Base-by-base conservation (phyloP, 2,888 invertebrate species). In the Meghimatium bilineatum region DNA sequence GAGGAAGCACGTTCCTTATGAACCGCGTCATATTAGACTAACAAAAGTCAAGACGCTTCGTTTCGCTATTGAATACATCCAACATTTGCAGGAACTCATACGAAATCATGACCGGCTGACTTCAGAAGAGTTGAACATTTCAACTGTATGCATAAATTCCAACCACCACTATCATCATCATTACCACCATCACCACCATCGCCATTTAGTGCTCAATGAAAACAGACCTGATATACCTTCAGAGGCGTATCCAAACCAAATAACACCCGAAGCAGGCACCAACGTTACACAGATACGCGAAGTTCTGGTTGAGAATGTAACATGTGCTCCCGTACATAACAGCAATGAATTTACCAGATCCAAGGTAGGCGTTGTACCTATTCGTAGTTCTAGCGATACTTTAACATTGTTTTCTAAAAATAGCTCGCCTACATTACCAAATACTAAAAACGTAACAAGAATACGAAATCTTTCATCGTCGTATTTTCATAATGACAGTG, bases 41-140 rank as follows among this genome's bases (percentile, higher is more conserved):
- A 95, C 95, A 87, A 96, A 96, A 92, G 95, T 96, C 83, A 95
- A 95, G 91, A 95, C 95, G 1, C 92, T 96, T 74, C 94, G 95
- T 66, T 87, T 91, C 12, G 96, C 96, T 56, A 95, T 96, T 84
- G 95, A 95, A 88, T 96, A 96, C 92, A 96, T 96, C 86, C 93
- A 93, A 80, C 93, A 94, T 81, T 92, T 96, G 86, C 94, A 95
- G 88, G 91, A 94, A 72, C 91, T 95, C 88, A 91, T 92, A n/a
- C 79, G 89, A 10, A 88, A 89, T 26, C 89, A 91, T 84, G 92
- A 92, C 74, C 77, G 72, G n/a, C 79, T 77, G n/a, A 44, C 67
- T 26, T 36, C 80, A 1, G 29, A 78, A n/a, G 29, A 71, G 36
- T 26, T 20, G 44, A 20, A 36, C 20, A 26, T 38, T 5, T 44